Conservation (phyloP, 2,113 vertebrate species). For the Phyllostomus discolor region DNA sequence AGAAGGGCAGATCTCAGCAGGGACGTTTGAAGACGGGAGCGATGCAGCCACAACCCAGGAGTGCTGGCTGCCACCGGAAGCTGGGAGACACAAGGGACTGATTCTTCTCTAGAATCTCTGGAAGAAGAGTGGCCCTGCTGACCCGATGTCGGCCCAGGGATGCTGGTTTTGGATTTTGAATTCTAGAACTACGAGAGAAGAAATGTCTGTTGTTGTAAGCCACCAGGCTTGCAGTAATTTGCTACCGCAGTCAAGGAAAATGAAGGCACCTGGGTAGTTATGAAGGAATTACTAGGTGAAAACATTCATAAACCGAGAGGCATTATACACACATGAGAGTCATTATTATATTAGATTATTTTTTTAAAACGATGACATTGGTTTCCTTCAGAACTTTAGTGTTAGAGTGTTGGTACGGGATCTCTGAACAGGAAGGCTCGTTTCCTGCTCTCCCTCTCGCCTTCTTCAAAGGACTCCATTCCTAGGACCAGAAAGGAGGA, state of each 20-base stretch:
- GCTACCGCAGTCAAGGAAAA: neutral
- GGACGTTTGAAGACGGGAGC: neutral
- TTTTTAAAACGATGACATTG: neutral
- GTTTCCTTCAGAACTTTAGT: neutral
- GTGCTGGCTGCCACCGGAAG: neutral
- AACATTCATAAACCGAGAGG: neutral
- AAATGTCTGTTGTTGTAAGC: neutral
- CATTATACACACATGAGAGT: too few species aligned
- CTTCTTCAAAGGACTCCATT: neutral
- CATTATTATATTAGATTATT: neutral
- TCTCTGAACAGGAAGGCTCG: rapidly evolving
- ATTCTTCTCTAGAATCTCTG: neutral
- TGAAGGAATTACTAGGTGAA: neutral
- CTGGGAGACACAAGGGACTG: neutral
- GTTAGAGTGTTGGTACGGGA: too few species aligned
- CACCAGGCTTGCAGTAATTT: neutral
- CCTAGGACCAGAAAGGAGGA: neutral
- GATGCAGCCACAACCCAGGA: neutral
- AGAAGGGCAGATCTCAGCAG: neutral
- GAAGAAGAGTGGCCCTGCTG: neutral
- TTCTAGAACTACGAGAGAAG: neutral
- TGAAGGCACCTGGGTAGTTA: neutral
- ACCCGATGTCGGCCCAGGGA: neutral
- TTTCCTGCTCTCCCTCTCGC: neutral
- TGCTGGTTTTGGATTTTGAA: neutral